A percentile compares a stretch with the other conserved stretches of the same genome.
Conservation (phyloP, 1,140 invertebrate species). For the Drosophila truncata region DNA sequence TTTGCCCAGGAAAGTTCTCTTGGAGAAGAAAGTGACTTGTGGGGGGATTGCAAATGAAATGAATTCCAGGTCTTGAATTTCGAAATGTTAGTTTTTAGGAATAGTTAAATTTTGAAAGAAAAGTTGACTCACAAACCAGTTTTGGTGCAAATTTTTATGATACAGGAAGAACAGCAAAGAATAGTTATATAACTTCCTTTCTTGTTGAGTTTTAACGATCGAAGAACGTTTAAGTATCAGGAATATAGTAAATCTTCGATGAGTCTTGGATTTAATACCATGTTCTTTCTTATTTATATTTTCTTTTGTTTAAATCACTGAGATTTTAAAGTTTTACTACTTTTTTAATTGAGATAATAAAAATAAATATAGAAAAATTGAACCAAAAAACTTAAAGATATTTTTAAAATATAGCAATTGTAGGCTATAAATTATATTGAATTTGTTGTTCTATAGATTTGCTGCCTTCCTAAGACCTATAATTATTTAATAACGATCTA, state of each 20-base stretch:
- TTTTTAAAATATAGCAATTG: neutral
- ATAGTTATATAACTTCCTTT: conserved; percentile 4
- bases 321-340: neutral
- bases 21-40: conserved; percentile 39
- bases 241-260: neutral
- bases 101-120: neutral
- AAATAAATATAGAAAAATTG: neutral
- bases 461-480: no score
- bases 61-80: conserved; percentile 4
- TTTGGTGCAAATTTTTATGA: neutral
- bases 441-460: no score
- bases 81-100: neutral
- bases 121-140: neutral
- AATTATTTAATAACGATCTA: no score
- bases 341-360: neutral
- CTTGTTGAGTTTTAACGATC: neutral
- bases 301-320: neutral
- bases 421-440: neutral
- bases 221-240: neutral
- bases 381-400: neutral
- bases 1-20: conserved; percentile 48
- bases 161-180: neutral
- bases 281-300: neutral
- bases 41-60: conserved; percentile 12
- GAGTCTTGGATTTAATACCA: neutral